Conservation (phyloP, 2,113 vertebrate species). For the Solenodon paradoxus region DNA sequence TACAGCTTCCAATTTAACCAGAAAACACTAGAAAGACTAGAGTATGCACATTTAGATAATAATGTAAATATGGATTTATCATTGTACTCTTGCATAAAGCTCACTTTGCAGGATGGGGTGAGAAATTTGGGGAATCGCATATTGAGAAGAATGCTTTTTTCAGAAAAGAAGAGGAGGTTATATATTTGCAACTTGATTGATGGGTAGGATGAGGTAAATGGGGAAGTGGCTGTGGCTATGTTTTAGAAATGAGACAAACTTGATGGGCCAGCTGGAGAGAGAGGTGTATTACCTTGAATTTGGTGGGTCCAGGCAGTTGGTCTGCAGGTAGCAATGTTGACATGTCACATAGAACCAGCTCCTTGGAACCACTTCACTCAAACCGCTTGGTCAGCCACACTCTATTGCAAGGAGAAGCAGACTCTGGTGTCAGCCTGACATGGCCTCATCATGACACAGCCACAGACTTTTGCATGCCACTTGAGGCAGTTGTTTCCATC, state of each 20-base stretch:
- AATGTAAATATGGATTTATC: not conserved
- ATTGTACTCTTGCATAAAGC: not conserved
- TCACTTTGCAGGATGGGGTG: not conserved
- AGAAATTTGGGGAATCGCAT: not conserved
- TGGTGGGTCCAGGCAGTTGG: no score
- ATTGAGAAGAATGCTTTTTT: not conserved
- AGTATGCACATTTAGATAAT: not conserved
- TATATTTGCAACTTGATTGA: not conserved
- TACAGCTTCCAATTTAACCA: not conserved
- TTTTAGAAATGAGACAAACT: not conserved
- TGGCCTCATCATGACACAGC: not conserved
- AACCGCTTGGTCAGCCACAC: fast-evolving
- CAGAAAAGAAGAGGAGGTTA: not conserved
- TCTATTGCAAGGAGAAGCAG: not conserved
- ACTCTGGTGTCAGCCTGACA: fast-evolving
- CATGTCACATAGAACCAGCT: not conserved
- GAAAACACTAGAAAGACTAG: not conserved
- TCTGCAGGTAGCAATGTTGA: not conserved
- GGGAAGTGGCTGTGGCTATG: not conserved
- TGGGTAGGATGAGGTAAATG: not conserved
- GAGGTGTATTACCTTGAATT: not conserved
- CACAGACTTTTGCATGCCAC: not conserved
- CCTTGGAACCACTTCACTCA: no score
- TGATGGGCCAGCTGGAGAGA: not conserved
- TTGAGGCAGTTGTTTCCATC: not conserved